Percentiles rank a stretch among this genome's conserved stretches.
Conservation (phyloP, 2,888 invertebrate genomes). For the Perizoma flavofasciatum region DNA sequence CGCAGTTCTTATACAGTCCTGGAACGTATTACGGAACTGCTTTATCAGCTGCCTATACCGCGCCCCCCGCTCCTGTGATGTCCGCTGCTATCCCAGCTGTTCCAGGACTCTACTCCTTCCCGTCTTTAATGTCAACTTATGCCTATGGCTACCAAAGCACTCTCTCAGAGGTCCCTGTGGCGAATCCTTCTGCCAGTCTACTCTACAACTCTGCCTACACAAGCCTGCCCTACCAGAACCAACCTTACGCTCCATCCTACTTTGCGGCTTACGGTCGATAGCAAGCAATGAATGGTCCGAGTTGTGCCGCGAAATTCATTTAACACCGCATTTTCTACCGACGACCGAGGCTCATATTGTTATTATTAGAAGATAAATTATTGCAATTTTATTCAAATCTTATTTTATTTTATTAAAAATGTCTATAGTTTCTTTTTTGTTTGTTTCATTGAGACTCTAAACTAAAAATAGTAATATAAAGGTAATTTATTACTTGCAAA, state of each 20-base stretch:
- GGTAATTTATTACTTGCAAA: too few species aligned
- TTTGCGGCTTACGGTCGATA: constrained; percentile 9
- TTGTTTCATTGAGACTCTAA: too few species aligned
- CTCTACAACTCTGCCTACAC: constrained; percentile 46
- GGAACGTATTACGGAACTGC: constrained; percentile 37
- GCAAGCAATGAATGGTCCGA: neutral
- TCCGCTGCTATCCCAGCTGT: constrained; percentile 3
- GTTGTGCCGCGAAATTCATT: too few species aligned
- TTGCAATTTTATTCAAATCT: too few species aligned
- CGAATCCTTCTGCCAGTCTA: constrained; percentile 43
- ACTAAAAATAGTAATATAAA: too few species aligned
- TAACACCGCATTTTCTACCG: too few species aligned
- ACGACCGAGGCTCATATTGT: too few species aligned
- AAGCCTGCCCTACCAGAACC: neutral
- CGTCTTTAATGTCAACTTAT: constrained; percentile 45
- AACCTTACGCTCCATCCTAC: constrained; percentile 2
- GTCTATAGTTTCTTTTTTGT: too few species aligned
- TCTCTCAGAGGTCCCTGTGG: constrained; percentile 41
- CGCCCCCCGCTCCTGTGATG: constrained; percentile 15
- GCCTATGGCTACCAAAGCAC: constrained; percentile 47
- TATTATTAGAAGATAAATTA: too few species aligned
- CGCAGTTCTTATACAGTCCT: constrained; percentile 39
- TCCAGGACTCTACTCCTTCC: constrained; percentile 2
- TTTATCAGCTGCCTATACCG: constrained; percentile 33
- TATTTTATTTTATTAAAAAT: too few species aligned